Conservation (phyloP, 2,113 vertebrate species). For the Tretioscincus oriximinensis region DNA sequence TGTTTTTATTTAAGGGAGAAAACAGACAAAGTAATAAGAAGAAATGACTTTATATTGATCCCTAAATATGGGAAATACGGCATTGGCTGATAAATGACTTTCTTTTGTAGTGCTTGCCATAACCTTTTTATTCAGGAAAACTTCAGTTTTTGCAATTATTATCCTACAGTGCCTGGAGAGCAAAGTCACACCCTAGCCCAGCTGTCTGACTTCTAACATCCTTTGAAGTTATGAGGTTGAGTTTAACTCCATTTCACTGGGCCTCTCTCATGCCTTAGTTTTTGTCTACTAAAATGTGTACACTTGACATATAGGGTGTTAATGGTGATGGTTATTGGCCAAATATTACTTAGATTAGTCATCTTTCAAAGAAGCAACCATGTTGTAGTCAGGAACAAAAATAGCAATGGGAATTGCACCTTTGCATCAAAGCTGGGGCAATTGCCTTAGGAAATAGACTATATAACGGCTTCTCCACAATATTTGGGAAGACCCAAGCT, state of each 20-base stretch:
- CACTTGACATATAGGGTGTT: slow-evolving; percentile 56
- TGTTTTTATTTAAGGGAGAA: too few species aligned
- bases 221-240: slow-evolving; percentile 43
- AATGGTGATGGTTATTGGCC: background rate
- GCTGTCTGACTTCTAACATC: slow-evolving; percentile 29
- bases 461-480: background rate
- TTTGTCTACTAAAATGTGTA: slow-evolving; percentile 36
- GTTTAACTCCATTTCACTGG: slow-evolving; percentile 27
- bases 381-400: slow-evolving; percentile 38
- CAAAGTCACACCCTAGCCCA: slow-evolving; percentile 30
- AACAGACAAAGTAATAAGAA: background rate
- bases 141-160: background rate
- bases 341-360: slow-evolving; percentile 32
- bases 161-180: background rate
- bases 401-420: slow-evolving; percentile 31
- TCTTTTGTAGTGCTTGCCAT: background rate
- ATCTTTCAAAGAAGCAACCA: slow-evolving; percentile 47
- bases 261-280: slow-evolving; percentile 41
- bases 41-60: background rate
- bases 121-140: background rate
- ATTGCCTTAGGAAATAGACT: slow-evolving; percentile 37
- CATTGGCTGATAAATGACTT: background rate
- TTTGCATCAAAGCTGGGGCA: background rate
- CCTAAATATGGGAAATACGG: background rate
- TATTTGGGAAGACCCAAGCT: slow-evolving; percentile 20